Evolutionary conservation across 1,140 invertebrate species (phyloP).

Genomic region (Galendromus occidentalis): DNA sequence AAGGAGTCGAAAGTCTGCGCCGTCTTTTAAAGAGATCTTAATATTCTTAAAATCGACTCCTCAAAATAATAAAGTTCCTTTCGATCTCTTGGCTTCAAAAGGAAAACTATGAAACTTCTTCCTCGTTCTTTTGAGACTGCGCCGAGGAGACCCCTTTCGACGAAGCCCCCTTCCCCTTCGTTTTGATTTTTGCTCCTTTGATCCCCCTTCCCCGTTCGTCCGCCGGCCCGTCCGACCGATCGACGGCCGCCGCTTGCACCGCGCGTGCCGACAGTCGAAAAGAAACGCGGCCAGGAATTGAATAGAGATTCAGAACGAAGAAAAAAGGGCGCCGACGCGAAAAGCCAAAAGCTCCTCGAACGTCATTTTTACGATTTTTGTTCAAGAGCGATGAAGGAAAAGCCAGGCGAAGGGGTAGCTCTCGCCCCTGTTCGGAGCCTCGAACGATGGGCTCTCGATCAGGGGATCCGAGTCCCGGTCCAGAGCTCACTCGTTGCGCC

Average conservation of each 20-base stretch:
- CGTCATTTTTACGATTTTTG: slow-evolving; percentile 12
- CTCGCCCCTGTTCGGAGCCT: neutral
- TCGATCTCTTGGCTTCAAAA: slow-evolving; percentile 9
- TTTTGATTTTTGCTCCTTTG: no score
- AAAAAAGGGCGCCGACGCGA: neutral
- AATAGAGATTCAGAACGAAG: slow-evolving; percentile 8
- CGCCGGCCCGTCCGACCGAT: no score
- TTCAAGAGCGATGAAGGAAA: neutral
- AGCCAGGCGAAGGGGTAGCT: neutral
- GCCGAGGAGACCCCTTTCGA: neutral
- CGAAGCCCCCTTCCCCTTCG: no score
- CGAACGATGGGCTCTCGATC: neutral
- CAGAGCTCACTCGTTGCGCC: neutral
- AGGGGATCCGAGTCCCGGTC: neutral
- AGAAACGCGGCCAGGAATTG: neutral
- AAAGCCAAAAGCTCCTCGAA: neutral
- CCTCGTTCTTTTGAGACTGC: neutral
- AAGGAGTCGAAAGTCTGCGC: no score
- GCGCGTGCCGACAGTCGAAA: no score
- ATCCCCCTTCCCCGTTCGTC: no score
- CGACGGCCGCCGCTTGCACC: no score
- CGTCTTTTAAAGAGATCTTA: slow-evolving; percentile 11
- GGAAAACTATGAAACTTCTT: slow-evolving; percentile 12
- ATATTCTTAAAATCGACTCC: slow-evolving; percentile 12
- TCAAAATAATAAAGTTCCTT: slow-evolving; percentile 12